phyloP scores from a whole-genome alignment of 2,888 invertebrate species.

The Dinocampus coccinellae region DNA sequence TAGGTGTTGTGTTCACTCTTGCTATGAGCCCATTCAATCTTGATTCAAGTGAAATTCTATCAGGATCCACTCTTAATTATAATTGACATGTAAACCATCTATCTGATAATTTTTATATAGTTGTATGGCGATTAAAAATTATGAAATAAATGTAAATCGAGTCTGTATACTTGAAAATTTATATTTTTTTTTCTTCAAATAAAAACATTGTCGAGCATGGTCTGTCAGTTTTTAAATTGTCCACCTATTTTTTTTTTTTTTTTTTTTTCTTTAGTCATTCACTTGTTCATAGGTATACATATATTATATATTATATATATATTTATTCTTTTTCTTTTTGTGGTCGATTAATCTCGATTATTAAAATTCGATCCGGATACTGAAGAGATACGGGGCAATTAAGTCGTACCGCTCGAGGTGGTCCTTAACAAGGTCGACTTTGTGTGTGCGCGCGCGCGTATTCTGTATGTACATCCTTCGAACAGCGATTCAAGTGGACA shows the following conservation, averaged over 20 bases:
- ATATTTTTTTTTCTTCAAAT: no score
- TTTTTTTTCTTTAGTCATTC: neutral
- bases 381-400: constrained; percentile 29
- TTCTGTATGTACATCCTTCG: neutral
- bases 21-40: constrained; percentile 20
- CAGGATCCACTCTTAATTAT: constrained; percentile 22
- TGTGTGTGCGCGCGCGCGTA: neutral
- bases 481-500: constrained; percentile 21
- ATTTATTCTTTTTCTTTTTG: neutral
- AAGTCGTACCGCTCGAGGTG: constrained; percentile 25
- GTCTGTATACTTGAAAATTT: no score
- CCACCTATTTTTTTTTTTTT: neutral
- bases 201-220: neutral
- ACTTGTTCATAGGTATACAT: neutral
- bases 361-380: constrained; percentile 28
- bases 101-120: no score
- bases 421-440: constrained; percentile 26
- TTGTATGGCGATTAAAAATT: no score
- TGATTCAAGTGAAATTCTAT: constrained; percentile 26
- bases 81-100: no score
- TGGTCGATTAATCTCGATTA: constrained; percentile 27
- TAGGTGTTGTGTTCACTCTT: constrained; percentile 11
- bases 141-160: no score
- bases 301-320: no score
- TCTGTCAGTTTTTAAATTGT: neutral